Evolutionary conservation across 92 coral and sea anemone species (phyloP).

Genomic region (Anthopleura xanthogrammica): DNA sequence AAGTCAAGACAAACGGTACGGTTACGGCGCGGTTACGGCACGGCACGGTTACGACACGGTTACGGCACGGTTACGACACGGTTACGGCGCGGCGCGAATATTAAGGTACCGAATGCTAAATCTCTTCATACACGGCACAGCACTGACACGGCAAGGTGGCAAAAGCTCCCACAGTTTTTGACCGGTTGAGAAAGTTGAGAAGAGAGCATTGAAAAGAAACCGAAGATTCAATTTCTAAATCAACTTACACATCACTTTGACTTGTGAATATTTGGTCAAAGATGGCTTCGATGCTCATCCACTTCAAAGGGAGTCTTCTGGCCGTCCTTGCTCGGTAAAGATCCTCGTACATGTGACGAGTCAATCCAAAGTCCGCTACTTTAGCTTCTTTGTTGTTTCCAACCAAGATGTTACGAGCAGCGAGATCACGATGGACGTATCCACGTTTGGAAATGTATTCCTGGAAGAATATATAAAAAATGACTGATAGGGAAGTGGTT

Average conservation of each 20-base stretch:
- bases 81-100: too few relatives aligned
- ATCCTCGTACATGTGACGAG: conserved; percentile 77
- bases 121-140: neutral
- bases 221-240: neutral
- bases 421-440: conserved; percentile 76
- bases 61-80: too few relatives aligned
- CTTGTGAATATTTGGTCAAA: conserved; percentile 73
- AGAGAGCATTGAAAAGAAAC: too few relatives aligned
- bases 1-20: too few relatives aligned
- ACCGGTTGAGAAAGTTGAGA: too few relatives aligned
- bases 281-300: conserved; percentile 94
- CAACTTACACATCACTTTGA: conserved; percentile 76
- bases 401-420: conserved; percentile 81
- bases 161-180: too few relatives aligned
- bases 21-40: too few relatives aligned
- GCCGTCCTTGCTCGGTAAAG: conserved; percentile 60
- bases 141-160: too few relatives aligned
- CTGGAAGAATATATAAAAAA: conserved; percentile 20
- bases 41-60: too few relatives aligned
- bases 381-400: conserved; percentile 79
- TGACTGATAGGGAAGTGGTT: neutral
- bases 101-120: too few relatives aligned
- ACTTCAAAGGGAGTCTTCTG: conserved; percentile 73
- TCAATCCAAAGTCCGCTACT: conserved; percentile 80
- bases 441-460: conserved; percentile 71